Conservation (phyloP, 2,113 vertebrate genomes). For the Sebastes fasciatus region DNA sequence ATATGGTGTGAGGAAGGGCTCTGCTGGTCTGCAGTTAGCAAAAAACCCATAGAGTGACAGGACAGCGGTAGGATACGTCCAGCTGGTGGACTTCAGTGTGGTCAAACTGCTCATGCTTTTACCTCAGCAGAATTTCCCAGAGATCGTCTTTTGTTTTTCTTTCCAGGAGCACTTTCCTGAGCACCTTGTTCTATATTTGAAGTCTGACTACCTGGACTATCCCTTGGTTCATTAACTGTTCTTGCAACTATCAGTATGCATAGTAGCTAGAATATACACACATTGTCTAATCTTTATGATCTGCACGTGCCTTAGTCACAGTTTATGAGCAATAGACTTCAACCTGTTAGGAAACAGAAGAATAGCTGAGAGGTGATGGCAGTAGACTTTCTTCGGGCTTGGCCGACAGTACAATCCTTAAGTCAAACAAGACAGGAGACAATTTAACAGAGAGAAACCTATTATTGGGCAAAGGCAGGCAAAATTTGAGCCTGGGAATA, state of each 20-base stretch:
- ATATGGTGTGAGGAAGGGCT: constrained; percentile 84
- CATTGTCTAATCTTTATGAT: constrained; percentile 29
- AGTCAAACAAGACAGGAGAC: background rate
- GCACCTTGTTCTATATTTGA: background rate
- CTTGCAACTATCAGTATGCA: background rate
- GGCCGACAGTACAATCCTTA: background rate
- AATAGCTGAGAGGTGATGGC: background rate
- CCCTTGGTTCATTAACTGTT: background rate
- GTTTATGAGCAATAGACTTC: constrained; percentile 75
- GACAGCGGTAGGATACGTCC: constrained; percentile 78
- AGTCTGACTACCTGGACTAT: background rate
- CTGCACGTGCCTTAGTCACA: constrained; percentile 1
- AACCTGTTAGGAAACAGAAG: constrained; percentile 47
- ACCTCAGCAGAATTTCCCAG: background rate
- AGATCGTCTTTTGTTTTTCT: background rate
- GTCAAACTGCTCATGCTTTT: constrained; percentile 45
- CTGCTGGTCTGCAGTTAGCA: constrained; percentile 80
- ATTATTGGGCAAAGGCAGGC: background rate
- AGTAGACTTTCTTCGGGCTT: background rate
- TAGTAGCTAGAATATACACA: constrained; percentile 17
- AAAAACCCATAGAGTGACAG: constrained; percentile 83
- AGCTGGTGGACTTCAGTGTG: constrained; percentile 46
- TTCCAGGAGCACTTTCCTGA: background rate
- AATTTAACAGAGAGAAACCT: background rate
- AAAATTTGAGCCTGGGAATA: background rate